Conservation (phyloP, 2,888 invertebrate genomes). For the Apomyelois bistriatella region DNA sequence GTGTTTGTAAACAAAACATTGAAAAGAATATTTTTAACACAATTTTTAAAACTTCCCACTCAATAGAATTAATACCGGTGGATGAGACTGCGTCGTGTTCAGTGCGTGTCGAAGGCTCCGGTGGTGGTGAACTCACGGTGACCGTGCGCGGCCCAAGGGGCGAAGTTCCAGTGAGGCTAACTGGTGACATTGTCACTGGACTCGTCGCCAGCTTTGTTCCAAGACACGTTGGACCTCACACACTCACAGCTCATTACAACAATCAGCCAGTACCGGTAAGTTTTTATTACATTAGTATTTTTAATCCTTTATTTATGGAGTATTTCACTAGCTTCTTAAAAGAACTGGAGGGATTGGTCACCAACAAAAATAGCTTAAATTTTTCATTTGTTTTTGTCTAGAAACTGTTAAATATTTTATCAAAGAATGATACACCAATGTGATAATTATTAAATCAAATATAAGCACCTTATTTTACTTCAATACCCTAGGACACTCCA, state of each 20-base stretch:
- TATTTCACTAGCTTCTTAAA: too few species aligned
- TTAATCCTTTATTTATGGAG: too few species aligned
- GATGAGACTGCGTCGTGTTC: conserved; percentile 80
- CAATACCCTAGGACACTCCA: conserved; percentile 84
- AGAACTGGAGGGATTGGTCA: too few species aligned
- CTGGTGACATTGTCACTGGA: conserved; percentile 92
- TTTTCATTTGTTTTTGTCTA: too few species aligned
- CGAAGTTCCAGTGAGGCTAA: conserved; percentile 93
- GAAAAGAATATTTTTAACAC: too few species aligned
- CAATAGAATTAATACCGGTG: conserved; percentile 89
- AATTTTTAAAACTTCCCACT: too few species aligned
- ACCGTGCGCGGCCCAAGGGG: conserved; percentile 93
- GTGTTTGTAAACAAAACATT: background rate
- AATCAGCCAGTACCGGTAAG: conserved; percentile 87
- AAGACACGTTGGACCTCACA: conserved; percentile 94
- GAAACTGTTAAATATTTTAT: too few species aligned
- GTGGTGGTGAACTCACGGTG: conserved; percentile 91
- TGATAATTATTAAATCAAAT: too few species aligned
- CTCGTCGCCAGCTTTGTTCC: conserved; percentile 96
- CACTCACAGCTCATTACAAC: conserved; percentile 94
- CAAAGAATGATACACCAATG: too few species aligned
- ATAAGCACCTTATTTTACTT: too few species aligned
- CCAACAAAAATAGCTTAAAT: too few species aligned
- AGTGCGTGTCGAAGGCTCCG: conserved; percentile 76
- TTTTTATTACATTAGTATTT: background rate